These are phyloP conservation scores for Alethe castanea DNA, from an alignment of 2,113 vertebrate genomes.

Conservation along the genomic window DNA sequence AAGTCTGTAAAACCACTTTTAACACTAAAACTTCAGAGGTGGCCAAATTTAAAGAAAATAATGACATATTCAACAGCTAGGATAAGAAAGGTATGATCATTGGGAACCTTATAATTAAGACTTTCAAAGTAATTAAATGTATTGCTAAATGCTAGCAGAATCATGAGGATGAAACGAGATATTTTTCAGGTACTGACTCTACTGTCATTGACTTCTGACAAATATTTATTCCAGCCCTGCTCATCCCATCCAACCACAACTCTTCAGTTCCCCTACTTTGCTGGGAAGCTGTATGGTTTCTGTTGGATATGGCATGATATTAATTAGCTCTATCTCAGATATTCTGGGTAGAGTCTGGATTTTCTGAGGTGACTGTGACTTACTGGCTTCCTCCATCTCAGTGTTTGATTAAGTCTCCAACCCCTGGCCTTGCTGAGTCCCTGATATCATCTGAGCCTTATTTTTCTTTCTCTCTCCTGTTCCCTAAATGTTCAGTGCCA, in stretches of 20 bases:
- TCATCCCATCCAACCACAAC: background rate
- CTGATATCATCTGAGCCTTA: background rate
- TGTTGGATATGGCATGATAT: background rate
- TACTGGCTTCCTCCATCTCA: background rate
- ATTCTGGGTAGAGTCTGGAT: background rate
- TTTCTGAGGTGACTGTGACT: background rate
- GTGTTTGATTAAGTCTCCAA: background rate
- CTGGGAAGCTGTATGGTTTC: background rate
- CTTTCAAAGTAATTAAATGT: background rate
- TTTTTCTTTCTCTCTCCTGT: background rate
- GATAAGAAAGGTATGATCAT: background rate
- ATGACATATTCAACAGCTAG: background rate
- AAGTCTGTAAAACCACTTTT: background rate
- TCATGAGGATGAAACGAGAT: background rate
- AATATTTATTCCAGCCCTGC: background rate
- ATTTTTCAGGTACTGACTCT: background rate
- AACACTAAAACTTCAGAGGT: background rate
- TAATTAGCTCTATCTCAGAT: background rate
- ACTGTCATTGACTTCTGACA: background rate
- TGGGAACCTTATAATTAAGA: background rate
- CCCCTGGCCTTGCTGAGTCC: background rate
- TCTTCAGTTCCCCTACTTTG: background rate
- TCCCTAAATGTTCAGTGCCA: background rate
- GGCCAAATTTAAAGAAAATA: background rate
- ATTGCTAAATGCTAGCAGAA: background rate